phyloP scores from a whole-genome alignment of 2,113 vertebrate species.

The Tragelaphus imberbis region DNA sequence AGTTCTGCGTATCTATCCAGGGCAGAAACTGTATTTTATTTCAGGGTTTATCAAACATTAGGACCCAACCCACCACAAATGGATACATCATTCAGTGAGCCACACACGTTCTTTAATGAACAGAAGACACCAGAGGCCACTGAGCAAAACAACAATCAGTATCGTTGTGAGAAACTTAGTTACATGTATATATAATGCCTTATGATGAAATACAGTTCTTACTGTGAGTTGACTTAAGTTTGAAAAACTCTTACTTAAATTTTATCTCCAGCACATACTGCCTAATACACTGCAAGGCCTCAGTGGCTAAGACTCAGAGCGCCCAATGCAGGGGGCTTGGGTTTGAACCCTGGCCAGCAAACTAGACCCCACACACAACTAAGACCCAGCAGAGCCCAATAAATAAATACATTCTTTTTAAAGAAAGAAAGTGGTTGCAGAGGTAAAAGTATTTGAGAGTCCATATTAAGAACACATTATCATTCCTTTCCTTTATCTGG shows the following conservation, averaged over 20 bases:
- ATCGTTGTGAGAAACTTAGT: conserved; percentile 6
- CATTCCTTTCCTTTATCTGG: not conserved
- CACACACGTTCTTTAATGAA: not conserved
- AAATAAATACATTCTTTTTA: not conserved
- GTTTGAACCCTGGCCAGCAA: not conserved
- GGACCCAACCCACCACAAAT: not conserved
- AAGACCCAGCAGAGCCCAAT: not conserved
- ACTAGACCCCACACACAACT: not conserved
- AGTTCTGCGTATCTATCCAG: not conserved
- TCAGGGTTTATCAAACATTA: not conserved
- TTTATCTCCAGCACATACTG: not conserved
- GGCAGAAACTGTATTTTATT: not conserved
- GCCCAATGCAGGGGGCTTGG: not conserved
- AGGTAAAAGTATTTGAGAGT: not conserved
- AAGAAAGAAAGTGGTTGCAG: not conserved
- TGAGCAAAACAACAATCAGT: not conserved
- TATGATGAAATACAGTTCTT: not conserved
- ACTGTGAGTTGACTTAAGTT: not conserved
- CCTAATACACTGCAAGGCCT: not conserved
- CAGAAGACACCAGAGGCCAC: not conserved
- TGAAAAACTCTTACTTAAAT: not conserved
- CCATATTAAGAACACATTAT: not conserved
- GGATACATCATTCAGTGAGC: not conserved
- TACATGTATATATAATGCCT: not conserved
- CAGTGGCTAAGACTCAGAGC: not conserved